phyloP scores from a whole-genome alignment of 2,113 vertebrate genomes.

The Piaya cayana region DNA sequence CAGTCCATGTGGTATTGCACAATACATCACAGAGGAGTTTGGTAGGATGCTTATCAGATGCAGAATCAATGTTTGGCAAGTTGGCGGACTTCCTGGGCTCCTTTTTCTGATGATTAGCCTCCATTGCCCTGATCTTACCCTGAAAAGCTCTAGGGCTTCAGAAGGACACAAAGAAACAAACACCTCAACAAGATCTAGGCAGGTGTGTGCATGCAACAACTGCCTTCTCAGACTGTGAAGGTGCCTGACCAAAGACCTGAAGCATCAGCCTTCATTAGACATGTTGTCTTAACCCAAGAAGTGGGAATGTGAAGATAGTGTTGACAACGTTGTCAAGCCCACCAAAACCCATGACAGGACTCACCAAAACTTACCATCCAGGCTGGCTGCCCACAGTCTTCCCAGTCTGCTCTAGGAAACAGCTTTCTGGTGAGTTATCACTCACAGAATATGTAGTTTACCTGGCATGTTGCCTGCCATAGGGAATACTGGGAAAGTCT shows the following conservation, averaged over 20 bases:
- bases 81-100: background rate
- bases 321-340: background rate
- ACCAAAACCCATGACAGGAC: background rate
- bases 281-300: background rate
- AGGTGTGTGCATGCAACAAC: background rate
- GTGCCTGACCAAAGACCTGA: background rate
- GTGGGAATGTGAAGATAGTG: background rate
- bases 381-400: background rate
- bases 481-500: background rate
- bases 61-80: background rate
- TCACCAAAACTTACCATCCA: background rate
- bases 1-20: background rate
- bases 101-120: background rate
- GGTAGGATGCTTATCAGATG: background rate
- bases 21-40: background rate
- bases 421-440: background rate
- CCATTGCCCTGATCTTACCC: background rate
- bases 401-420: background rate
- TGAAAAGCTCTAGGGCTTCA: background rate
- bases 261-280: background rate
- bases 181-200: background rate
- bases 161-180: background rate
- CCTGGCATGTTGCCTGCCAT: background rate
- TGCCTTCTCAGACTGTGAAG: background rate
- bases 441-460: rapidly evolving